Evolutionary conservation across 2,888 invertebrate species (phyloP).

Genomic region (Tinea semifulvella): DNA sequence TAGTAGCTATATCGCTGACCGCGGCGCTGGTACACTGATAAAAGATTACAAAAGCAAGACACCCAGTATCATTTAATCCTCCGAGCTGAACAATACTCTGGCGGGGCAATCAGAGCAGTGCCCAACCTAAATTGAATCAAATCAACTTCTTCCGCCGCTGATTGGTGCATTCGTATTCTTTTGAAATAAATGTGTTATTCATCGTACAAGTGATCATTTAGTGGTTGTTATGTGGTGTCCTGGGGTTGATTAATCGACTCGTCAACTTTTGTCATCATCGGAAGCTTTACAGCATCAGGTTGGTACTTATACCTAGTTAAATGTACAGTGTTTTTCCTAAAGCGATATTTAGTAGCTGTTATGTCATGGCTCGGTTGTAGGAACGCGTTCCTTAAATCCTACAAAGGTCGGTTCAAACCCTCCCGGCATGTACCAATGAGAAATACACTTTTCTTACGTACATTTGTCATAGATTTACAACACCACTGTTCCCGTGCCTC

Average conservation of each 20-base stretch:
- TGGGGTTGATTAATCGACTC: slow-evolving; percentile 18
- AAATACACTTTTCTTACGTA: too few relatives aligned
- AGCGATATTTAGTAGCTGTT: too few relatives aligned
- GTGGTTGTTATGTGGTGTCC: slow-evolving; percentile 16
- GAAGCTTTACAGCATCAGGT: slow-evolving; percentile 6
- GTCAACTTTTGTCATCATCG: neutral
- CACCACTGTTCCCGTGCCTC: too few relatives aligned
- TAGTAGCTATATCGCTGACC: too few relatives aligned
- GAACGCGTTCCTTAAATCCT: too few relatives aligned
- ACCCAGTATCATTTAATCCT: slow-evolving; percentile 49
- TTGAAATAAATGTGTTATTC: too few relatives aligned
- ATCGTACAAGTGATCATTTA: slow-evolving; percentile 18
- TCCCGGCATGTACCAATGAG: too few relatives aligned
- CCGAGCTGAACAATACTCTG: slow-evolving; percentile 29
- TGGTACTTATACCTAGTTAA: too few relatives aligned
- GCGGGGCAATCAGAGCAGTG: slow-evolving; percentile 16
- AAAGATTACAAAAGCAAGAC: slow-evolving; percentile 45
- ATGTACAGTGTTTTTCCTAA: too few relatives aligned
- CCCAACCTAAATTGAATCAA: slow-evolving; percentile 48
- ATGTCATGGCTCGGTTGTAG: too few relatives aligned
- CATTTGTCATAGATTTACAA: too few relatives aligned
- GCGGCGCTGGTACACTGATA: slow-evolving; percentile 45
- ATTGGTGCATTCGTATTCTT: slow-evolving; percentile 31
- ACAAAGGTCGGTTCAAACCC: too few relatives aligned
- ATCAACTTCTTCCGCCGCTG: slow-evolving; percentile 51